Percentiles rank a stretch among this genome's conserved stretches.
Conservation (phyloP, 92 coral and sea anemone species). For the Umimayanthus chanpuru region DNA sequence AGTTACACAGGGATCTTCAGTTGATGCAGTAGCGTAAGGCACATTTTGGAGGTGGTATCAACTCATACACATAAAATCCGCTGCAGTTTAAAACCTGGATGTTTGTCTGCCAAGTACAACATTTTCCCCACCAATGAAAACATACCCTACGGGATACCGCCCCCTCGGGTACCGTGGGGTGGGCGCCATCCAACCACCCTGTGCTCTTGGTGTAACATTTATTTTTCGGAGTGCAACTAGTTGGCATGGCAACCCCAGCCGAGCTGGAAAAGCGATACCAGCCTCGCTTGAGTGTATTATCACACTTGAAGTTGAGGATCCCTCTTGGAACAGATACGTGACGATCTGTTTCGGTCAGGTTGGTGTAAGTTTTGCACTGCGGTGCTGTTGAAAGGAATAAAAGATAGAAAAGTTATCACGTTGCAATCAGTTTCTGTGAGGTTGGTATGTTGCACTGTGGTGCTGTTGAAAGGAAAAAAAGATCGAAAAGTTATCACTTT, state of each 20-base stretch:
- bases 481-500: too few species aligned
- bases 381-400: not conserved
- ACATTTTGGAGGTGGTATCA: not conserved
- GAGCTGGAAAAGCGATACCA: not conserved
- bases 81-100: constrained; percentile 1
- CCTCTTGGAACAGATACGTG: not conserved
- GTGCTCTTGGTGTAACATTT: not conserved
- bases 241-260: not conserved
- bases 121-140: constrained; percentile 20
- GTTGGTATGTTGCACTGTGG: too few species aligned
- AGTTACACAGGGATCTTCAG: not conserved
- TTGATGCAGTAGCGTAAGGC: not conserved
- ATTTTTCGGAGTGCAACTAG: not conserved
- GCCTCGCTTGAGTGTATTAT: not conserved
- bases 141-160: not conserved
- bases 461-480: too few species aligned
- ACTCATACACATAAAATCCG: constrained; percentile 1
- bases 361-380: not conserved
- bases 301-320: not conserved
- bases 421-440: too few species aligned
- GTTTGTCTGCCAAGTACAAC: not conserved
- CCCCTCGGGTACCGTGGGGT: not conserved
- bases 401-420: too few species aligned
- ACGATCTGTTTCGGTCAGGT: not conserved
- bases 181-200: not conserved